Percentiles rank a stretch among this genome's conserved stretches.
Evolutionary conservation across 2,797 vertebrate genomes (phyloP).

Genomic region (Denticeps clupeoides): DNA sequence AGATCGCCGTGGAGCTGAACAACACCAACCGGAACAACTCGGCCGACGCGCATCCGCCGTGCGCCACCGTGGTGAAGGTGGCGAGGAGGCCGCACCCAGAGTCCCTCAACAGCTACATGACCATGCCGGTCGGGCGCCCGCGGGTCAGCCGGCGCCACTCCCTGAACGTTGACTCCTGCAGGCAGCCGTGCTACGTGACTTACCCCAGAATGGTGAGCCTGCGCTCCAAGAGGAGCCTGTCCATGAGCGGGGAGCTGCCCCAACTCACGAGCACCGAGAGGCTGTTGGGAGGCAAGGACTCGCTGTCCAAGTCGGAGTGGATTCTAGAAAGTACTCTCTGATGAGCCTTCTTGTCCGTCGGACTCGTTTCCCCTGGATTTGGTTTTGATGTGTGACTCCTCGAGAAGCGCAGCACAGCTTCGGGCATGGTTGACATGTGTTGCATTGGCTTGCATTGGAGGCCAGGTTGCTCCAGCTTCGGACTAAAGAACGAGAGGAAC

Average conservation of each 20-base stretch:
- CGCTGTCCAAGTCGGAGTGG: conserved; percentile 78
- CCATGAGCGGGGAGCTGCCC: conserved; percentile 77
- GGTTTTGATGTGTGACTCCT: conserved; percentile 17
- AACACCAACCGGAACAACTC: conserved; percentile 96
- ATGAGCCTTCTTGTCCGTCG: conserved; percentile 36
- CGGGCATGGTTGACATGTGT: too few species aligned
- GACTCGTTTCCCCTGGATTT: conserved; percentile 10
- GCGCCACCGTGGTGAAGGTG: conserved; percentile 49
- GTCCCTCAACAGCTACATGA: conserved; percentile 76
- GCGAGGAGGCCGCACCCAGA: conserved; percentile 67
- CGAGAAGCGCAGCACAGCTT: too few species aligned
- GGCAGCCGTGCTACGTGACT: conserved; percentile 52
- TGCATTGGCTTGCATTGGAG: too few species aligned
- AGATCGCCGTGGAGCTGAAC: conserved; percentile 63
- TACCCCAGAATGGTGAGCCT: conserved; percentile 52
- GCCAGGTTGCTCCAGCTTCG: too few species aligned
- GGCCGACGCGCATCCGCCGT: conserved; percentile 55
- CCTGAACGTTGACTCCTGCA: conserved; percentile 66
- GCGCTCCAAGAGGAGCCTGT: conserved; percentile 79
- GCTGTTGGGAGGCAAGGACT: conserved; percentile 58
- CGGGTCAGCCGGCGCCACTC: conserved; percentile 77
- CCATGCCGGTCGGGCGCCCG: conserved; percentile 69
- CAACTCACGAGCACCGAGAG: conserved; percentile 52
- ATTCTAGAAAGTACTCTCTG: conserved; percentile 89
- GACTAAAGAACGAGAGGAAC: too few species aligned